Base-by-base conservation (phyloP, 2,113 vertebrate genomes). In the Thunnus thynnus region DNA sequence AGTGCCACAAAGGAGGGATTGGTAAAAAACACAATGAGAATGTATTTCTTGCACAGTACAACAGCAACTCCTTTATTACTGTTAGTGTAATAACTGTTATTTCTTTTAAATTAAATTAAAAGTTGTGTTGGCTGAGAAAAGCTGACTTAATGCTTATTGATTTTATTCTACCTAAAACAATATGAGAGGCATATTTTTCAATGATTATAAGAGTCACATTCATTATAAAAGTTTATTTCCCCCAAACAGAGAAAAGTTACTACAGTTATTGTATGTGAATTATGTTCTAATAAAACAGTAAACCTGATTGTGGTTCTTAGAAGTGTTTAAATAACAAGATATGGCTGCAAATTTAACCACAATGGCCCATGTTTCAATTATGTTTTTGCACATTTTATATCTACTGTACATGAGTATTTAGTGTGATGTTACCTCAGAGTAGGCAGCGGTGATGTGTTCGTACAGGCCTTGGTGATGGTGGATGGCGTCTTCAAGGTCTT, bases 401-500 rank as follows among this genome's bases (percentile, higher is more conserved):
- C 32, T 36, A 36, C 5, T 36, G 10, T 1, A 25, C 4, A 41
- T 16, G 5, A 51, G 46, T 1, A 13, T 50, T 3, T 44, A 41
- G 27, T 3, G 54, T 22, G 11, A 17, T 0, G 8, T 87, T 90
- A 98, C 98, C 96, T 99, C 98, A 0, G 98, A 97, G 61, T 99
- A 99, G 8, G 98, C 97, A 25, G 97, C 93, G 0, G 97, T 99
- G 93, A 99, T 97, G 92, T 99, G 98, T 71, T 99, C 98, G 12
- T 99, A 99, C 69, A 99, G 95, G 54, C 98, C 98, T 94, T 99
- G 98, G 92, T 99, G 98, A 89, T 99, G 98, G 82, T 99, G 98
- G 67, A 99, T 99, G 73, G 97, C 97, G 1, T 99, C 98, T 90
- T 99, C 98, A 14, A 99, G 95, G 85, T 99, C 98, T 89, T 99